Base-by-base conservation (phyloP, 2,113 vertebrate genomes). In the Heteronetta atricapilla region DNA sequence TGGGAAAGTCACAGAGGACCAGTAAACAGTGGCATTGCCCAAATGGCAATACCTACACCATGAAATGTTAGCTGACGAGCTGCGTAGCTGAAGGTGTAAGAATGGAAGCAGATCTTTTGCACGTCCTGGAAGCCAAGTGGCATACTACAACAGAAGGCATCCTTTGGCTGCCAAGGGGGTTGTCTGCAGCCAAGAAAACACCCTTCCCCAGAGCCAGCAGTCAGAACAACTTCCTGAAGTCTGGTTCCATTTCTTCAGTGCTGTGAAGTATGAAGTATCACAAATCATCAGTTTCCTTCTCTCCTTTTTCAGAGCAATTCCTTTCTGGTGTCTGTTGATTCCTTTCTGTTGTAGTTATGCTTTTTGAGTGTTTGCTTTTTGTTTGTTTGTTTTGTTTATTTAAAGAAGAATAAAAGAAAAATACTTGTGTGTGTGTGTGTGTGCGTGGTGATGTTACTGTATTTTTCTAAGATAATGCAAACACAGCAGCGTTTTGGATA, bases 401-500 rank as follows among this genome's bases (percentile, higher is more conserved):
- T 13, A n/a, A 66, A 36, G 62, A 58, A 44, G 11, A 50, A 50
- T 12, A 56, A 29, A 40, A 74, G 17, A 42, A 58, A 33, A 40
- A 33, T 13, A 33, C 42, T 25, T 40, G 12, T 40, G 40, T 40
- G 40, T 40, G 40, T 40, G 40, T 13, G 12, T 40, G 40, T 40
- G 40, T 40, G 40, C 13, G 12, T 2, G 3, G 0, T 2, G 38
- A 67, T 60, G 6, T n/a, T 83, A 23, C 3, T 60, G 2, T 11
- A 73, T 88, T 86, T 31, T 22, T 56, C 40, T 67, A 60, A 50
- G 29, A 38, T 48, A 38, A 44, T 21, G 36, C 23, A 7, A 79
- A n/a, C 11, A 19, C 17, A 48, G 13, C 62, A 88, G 26, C 36
- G 26, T 52, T 50, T 60, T 67, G 13, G 16, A 63, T 22, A 64